Base-by-base conservation (phyloP, 2,113 vertebrate genomes). In the Lagopus muta region DNA sequence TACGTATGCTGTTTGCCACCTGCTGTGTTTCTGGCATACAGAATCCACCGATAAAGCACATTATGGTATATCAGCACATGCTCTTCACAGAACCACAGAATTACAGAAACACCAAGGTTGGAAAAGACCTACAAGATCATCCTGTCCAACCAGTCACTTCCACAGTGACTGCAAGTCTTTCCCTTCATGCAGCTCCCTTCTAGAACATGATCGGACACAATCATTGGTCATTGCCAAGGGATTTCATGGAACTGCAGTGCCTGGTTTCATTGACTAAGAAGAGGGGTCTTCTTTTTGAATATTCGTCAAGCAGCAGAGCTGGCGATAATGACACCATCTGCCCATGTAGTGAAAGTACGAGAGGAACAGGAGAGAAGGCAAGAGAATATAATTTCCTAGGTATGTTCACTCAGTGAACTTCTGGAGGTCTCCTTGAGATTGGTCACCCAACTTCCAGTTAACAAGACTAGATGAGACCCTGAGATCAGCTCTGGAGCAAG, bases 31-130 rank as follows among this genome's bases (percentile, higher is more conserved):
- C 75, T 79, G 45, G 88, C 48, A 11, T 11, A 27, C 40, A 45
- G 38, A 73, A 19, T 0, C 10, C 18, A 14, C 67, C 11, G 11
- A 24, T 22, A 52, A 77, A 61, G 30, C 40, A 27, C 27, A 4
- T 3, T 1, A 4, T 20, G n/a, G 40, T 36, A 42, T 0, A 70
- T 81, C 14, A 48, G 9, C 52, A 69, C 20, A 20, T 1, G 32
- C 4, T 7, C 42, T 43, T 43, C 15, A 43, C 42, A 43, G 42
- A 43, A 17, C 16, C 42, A 43, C 42, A 43, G 42, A 43, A 17
- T 43, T 15, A 43, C 42, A 43, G 42, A 43, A 43, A 43, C 42
- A 16, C 42, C 42, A 43, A 43, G 42, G 42, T 43, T 43, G 42
- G 15, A 43, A 43, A 43, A 43, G 42, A 43, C 42, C 42, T 43